Base-by-base conservation (phyloP, 2,797 vertebrate genomes). In the Sarcophilus harrisii region DNA sequence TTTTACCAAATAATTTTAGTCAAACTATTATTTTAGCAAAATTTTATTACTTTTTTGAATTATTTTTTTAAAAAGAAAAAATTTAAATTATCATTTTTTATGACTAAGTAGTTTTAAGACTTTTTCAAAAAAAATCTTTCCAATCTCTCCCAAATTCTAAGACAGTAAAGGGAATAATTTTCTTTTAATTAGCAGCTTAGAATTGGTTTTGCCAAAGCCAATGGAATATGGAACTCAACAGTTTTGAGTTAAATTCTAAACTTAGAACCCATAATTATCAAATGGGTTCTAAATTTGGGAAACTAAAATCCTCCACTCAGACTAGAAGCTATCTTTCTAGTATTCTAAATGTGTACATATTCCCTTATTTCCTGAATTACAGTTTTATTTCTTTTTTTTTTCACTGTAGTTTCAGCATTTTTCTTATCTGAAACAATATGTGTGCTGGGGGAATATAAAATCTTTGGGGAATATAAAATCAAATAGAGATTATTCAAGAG, bases 161-260 rank as follows among this genome's bases (percentile, higher is more conserved):
- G 95, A 96, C 94, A 92, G 92, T 91, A 92, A 96, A 97, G 90
- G 95, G 95, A 96, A 95, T 94, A 95, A 96, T 94, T 91, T 13
- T 49, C 93, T 95, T 96, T 97, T 97, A 97, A 97, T 98, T 98
- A 97, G 97, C 96, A 97, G 95, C 96, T 97, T 94, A 90, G 96
- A 89, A 2, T 95, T 96, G 95, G 96, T 91, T 93, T 52, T 94
- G 94, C 90, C 93, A 95, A 94, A 96, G 94, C 97, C 97, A 97
- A 96, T 95, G 96, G 96, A 97, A 96, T 95, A 95, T 93, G 95
- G 90, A 97, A 96, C 96, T 96, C 91, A 93, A 97, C 45, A 97
- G 95, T 97, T 98, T 97, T 96, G 95, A 97, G 97, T 96, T 97
- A 94, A 98, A 92, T 97, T 97, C 98, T 98, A 98, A 98, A 98